Percentiles rank a stretch among this genome's conserved stretches.
Conservation (phyloP, 2,888 invertebrate genomes). For the Athalia circularis region DNA sequence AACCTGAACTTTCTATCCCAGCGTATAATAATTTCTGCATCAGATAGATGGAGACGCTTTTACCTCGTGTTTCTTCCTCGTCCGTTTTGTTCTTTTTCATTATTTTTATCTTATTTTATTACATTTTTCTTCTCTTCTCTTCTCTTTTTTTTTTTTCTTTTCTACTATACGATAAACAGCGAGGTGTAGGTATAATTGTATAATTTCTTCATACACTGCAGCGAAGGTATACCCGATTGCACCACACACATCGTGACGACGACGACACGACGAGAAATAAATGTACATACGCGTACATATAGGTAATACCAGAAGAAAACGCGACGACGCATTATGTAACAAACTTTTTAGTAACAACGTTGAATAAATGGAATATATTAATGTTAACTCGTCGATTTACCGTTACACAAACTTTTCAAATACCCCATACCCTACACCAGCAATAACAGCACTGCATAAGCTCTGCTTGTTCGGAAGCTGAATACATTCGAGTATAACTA, state of each 20-base stretch:
- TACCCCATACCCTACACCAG: background rate
- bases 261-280: background rate
- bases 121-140: background rate
- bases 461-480: too few species aligned
- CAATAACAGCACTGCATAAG: background rate
- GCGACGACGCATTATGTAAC: conserved; percentile 24
- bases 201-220: too few species aligned
- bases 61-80: too few species aligned
- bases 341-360: conserved; percentile 11
- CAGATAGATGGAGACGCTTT: too few species aligned
- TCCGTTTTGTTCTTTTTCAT: background rate
- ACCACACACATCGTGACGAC: background rate
- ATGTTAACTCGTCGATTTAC: conserved; percentile 73
- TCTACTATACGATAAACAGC: background rate
- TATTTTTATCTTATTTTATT: background rate
- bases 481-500: too few species aligned
- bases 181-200: background rate
- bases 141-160: background rate
- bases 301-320: background rate
- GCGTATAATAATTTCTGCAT: too few species aligned
- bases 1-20: too few species aligned
- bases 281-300: background rate
- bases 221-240: background rate
- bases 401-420: conserved; percentile 71
- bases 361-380: conserved; percentile 70